Conservation (phyloP, 2,888 invertebrate genomes). For the Thereva unica region DNA sequence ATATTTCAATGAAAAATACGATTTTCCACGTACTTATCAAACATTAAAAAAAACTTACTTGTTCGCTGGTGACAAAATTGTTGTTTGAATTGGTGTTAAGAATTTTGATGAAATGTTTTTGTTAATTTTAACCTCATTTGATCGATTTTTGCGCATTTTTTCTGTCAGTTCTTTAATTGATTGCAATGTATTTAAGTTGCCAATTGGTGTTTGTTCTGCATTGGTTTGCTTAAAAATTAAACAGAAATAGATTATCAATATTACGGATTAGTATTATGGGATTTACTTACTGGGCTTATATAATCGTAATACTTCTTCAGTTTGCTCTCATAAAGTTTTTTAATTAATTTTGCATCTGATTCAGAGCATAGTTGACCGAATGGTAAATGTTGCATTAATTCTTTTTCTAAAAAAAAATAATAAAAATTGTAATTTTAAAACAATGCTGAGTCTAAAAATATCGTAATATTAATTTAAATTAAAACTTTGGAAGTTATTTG, state of each 20-base stretch:
- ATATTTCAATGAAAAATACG: background rate
- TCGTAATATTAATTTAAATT: too few relatives aligned
- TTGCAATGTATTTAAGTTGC: slow-evolving; percentile 51
- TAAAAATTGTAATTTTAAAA: background rate
- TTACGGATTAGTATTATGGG: background rate
- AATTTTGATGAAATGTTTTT: slow-evolving; percentile 47
- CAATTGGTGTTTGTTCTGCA: slow-evolving; percentile 54
- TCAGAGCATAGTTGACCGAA: slow-evolving; percentile 62
- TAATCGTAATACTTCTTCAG: slow-evolving; percentile 84
- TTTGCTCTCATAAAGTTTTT: slow-evolving; percentile 78
- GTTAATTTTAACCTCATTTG: slow-evolving; percentile 49
- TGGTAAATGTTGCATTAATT: slow-evolving; percentile 58
- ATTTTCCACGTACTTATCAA: background rate
- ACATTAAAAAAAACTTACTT: slow-evolving; percentile 45
- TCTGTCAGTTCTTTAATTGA: slow-evolving; percentile 53
- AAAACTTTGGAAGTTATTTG: too few relatives aligned
- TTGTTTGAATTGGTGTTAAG: slow-evolving; percentile 47
- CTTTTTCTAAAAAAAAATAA: slow-evolving; percentile 49
- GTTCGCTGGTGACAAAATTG: slow-evolving; percentile 56
- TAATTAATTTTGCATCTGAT: slow-evolving; percentile 72
- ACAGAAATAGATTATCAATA: background rate
- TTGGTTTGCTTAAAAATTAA: slow-evolving; percentile 43
- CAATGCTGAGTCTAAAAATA: background rate
- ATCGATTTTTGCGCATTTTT: slow-evolving; percentile 50
- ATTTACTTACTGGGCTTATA: slow-evolving; percentile 45